Conservation (phyloP, 2,888 invertebrate species). For the Phaedon cochleariae region DNA sequence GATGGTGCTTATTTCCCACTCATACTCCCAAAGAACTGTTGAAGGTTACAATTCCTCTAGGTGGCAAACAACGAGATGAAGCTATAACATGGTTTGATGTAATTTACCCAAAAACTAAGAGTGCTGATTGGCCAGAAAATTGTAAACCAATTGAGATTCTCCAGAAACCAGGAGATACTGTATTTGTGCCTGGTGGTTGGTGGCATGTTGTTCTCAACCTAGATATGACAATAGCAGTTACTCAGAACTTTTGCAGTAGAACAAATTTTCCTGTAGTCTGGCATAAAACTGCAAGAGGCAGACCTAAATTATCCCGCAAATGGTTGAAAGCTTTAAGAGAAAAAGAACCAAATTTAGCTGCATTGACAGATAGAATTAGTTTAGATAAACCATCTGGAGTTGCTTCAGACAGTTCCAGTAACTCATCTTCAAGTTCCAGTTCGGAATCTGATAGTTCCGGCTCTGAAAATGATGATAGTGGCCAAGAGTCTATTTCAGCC, state of each 20-base stretch:
- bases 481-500: constrained; percentile 88
- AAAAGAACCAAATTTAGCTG: constrained; percentile 81
- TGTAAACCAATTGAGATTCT: constrained; percentile 93
- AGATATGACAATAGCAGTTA: constrained; percentile 95
- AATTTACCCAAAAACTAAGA: constrained; percentile 92
- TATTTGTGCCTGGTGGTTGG: constrained; percentile 99
- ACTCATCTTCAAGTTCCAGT: constrained; percentile 76
- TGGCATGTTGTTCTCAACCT: constrained; percentile 99
- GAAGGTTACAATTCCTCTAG: constrained; percentile 88
- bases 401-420: constrained; percentile 94
- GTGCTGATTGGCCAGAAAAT: constrained; percentile 89
- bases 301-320: constrained; percentile 94
- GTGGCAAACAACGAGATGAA: constrained; percentile 98
- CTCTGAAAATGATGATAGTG: constrained; percentile 76
- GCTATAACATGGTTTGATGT: constrained; percentile 98
- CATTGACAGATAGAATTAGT: constrained; percentile 84
- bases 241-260: constrained; percentile 96
- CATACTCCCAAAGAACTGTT: constrained; percentile 93
- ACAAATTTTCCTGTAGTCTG: constrained; percentile 98
- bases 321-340: constrained; percentile 75
- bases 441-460: constrained; percentile 51
- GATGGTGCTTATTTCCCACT: constrained; percentile 99
- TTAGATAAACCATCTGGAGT: constrained; percentile 87
- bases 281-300: constrained; percentile 95
- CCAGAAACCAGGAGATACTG: constrained; percentile 96